phyloP scores from a whole-genome alignment of 2,113 vertebrate genomes.

The Brachirus orientalis region DNA sequence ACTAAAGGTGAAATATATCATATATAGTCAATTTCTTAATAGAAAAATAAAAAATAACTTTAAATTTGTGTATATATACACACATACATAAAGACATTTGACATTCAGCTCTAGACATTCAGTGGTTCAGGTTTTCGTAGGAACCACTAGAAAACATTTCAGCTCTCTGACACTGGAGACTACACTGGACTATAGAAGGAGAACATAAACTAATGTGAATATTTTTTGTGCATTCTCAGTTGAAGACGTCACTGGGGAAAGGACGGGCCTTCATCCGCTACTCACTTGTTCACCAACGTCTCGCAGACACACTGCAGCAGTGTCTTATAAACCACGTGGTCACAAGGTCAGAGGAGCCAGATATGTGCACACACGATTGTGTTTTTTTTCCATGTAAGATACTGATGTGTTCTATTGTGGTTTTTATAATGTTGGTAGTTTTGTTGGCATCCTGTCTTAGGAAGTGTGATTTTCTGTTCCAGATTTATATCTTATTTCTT shows the following conservation, averaged over 20 bases:
- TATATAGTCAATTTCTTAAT: background rate
- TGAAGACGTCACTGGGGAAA: conserved; percentile 95
- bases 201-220: background rate
- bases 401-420: background rate
- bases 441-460: background rate
- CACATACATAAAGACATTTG: no score
- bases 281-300: conserved; percentile 92
- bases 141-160: no score
- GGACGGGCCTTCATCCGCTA: conserved; percentile 95
- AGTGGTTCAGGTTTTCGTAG: no score
- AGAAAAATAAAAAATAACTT: background rate
- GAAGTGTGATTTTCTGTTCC: conserved; percentile 53
- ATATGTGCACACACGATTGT: background rate
- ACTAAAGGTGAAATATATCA: no score
- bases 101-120: no score
- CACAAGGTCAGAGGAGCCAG: conserved; percentile 84
- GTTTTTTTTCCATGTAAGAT: no score
- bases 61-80: no score
- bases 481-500: conserved; percentile 44
- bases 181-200: background rate
- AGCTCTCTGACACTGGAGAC: no score
- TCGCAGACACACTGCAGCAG: conserved; percentile 96
- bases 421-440: background rate
- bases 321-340: conserved; percentile 93
- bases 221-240: conserved; percentile 76